Evolutionary conservation across 2,888 invertebrate genomes (phyloP).

Genomic region (Lymantria dispar): DNA sequence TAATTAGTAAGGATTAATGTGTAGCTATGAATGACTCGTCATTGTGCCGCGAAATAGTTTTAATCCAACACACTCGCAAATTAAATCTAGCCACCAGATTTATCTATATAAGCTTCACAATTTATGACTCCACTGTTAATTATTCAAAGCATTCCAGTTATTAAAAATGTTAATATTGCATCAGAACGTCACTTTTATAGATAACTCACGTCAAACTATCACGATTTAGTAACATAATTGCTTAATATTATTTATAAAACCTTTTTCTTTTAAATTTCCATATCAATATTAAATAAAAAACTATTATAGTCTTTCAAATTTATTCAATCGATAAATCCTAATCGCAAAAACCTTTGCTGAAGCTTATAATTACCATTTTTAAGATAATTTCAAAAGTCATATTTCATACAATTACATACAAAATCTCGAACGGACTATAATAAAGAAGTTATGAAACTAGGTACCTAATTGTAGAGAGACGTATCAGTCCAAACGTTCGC

Average conservation of each 20-base stretch:
- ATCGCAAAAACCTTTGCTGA: too few species aligned
- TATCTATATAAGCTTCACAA: slow-evolving; percentile 22
- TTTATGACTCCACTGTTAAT: slow-evolving; percentile 20
- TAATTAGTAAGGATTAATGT: slow-evolving; percentile 80
- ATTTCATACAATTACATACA: too few species aligned
- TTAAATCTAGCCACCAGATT: slow-evolving; percentile 30
- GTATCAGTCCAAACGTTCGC: too few species aligned
- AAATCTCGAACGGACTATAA: too few species aligned
- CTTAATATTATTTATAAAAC: neutral
- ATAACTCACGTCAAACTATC: slow-evolving; percentile 12
- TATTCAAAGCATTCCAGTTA: slow-evolving; percentile 17
- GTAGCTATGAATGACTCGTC: slow-evolving; percentile 71
- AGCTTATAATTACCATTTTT: too few species aligned
- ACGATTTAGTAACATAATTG: neutral
- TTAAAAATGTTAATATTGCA: slow-evolving; percentile 12
- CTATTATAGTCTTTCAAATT: too few species aligned
- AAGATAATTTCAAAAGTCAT: too few species aligned
- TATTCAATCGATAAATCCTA: too few species aligned
- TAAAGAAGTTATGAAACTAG: too few species aligned
- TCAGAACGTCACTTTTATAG: slow-evolving; percentile 20
- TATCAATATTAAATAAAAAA: too few species aligned
- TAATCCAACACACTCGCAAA: slow-evolving; percentile 42
- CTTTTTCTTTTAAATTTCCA: too few species aligned
- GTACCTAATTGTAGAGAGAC: too few species aligned
- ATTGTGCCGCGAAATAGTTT: slow-evolving; percentile 61